Evolutionary conservation across 2,113 vertebrate genomes (phyloP).

Genomic region (Pachyramphus minor): DNA sequence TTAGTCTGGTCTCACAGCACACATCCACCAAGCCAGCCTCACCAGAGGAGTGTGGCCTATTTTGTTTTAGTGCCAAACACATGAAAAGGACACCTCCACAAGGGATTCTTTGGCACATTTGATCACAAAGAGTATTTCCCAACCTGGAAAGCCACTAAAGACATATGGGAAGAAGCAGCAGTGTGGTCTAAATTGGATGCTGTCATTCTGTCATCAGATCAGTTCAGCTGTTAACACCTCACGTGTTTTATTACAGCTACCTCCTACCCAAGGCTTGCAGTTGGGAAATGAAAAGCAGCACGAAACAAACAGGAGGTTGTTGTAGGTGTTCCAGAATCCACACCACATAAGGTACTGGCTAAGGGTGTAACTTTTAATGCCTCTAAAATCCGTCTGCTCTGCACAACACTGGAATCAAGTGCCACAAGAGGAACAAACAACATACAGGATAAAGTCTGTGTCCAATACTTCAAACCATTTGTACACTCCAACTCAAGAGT

Average conservation of each 20-base stretch:
- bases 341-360: background rate
- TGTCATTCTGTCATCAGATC: background rate
- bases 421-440: background rate
- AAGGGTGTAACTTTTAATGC: background rate
- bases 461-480: background rate
- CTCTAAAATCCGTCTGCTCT: background rate
- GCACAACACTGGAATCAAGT: background rate
- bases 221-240: background rate
- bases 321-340: background rate
- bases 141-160: background rate
- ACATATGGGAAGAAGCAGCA: background rate
- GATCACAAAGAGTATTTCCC: background rate
- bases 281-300: background rate
- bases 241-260: background rate
- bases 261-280: background rate
- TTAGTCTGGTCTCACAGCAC: background rate
- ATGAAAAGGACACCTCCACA: background rate
- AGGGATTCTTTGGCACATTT: background rate
- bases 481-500: background rate
- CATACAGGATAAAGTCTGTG: background rate
- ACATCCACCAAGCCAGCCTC: background rate
- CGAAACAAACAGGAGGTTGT: background rate
- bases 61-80: background rate
- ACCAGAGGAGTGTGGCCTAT: background rate
- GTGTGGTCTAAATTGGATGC: background rate